Conservation (phyloP, 64 coral and sea anemone species). For the Hydrozoanthus tunicans region DNA sequence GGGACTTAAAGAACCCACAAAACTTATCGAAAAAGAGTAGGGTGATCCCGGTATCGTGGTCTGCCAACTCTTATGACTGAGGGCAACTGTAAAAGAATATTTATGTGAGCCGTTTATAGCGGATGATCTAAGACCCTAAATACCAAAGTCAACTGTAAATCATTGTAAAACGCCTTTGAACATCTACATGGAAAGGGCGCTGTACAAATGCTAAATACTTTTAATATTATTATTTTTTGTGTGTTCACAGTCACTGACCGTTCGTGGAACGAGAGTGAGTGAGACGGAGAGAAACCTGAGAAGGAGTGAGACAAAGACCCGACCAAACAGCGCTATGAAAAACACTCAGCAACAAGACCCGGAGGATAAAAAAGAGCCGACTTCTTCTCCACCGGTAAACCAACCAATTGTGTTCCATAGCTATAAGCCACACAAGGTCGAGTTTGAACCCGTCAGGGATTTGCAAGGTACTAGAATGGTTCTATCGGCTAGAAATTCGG, state of each 20-base stretch:
- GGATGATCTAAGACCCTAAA: too few relatives aligned
- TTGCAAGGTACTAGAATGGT: constrained; percentile 37
- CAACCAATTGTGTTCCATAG: background rate
- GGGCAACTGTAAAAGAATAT: too few relatives aligned
- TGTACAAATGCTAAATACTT: background rate
- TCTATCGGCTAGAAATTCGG: constrained; percentile 1
- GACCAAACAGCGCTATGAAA: constrained; percentile 44
- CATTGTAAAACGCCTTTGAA: too few relatives aligned
- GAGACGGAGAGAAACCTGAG: background rate
- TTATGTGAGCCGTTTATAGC: too few relatives aligned
- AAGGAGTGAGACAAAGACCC: constrained; percentile 31
- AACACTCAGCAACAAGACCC: background rate
- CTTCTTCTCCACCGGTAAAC: background rate
- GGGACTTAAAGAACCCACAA: too few relatives aligned
- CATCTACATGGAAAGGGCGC: too few relatives aligned
- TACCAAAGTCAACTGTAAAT: too few relatives aligned
- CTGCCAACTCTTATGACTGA: too few relatives aligned
- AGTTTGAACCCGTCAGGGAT: constrained; percentile 31
- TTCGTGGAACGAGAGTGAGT: constrained; percentile 16
- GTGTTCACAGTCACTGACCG: background rate
- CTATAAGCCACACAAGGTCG: background rate
- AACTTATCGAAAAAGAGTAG: too few relatives aligned
- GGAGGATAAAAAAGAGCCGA: background rate
- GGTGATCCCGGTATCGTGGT: too few relatives aligned
- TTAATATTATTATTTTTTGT: background rate